Evolutionary conservation across 2,113 vertebrate genomes (phyloP).

Genomic region (Oceanites oceanicus): DNA sequence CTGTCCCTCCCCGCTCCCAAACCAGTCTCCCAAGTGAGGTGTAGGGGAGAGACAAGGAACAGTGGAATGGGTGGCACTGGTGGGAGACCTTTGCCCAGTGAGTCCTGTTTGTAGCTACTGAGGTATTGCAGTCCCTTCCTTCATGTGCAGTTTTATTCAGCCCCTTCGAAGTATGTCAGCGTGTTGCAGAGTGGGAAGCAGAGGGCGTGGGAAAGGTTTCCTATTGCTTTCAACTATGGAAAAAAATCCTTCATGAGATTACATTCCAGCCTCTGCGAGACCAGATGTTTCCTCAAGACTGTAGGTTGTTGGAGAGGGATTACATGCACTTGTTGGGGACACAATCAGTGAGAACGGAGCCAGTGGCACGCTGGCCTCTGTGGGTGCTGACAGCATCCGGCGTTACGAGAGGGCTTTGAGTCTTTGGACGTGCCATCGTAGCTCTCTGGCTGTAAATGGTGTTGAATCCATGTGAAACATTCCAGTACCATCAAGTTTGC

Average conservation of each 20-base stretch:
- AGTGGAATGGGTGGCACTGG: not conserved
- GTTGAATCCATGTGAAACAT: not conserved
- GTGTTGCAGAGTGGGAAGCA: not conserved
- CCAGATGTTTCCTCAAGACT: conserved; percentile 29
- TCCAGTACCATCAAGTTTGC: not conserved
- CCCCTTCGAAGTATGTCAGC: not conserved
- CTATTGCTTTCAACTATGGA: not conserved
- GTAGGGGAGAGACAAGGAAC: fast-evolving
- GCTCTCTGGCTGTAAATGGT: not conserved
- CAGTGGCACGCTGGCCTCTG: not conserved
- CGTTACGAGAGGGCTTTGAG: not conserved
- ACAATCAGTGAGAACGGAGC: not conserved
- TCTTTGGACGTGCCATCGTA: not conserved
- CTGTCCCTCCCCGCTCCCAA: not conserved
- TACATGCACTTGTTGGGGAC: not conserved
- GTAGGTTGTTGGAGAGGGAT: not conserved
- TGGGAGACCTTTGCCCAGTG: not conserved
- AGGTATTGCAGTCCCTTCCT: not conserved
- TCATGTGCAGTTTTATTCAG: not conserved
- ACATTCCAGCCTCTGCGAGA: not conserved
- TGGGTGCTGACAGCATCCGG: not conserved
- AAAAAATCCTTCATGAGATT: not conserved
- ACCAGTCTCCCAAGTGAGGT: not conserved
- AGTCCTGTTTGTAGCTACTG: not conserved
- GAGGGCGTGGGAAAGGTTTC: conserved; percentile 5